Percentiles rank a stretch among this genome's conserved stretches.
Evolutionary conservation across 1,140 invertebrate species (phyloP).

Genomic region (Trichoplusia ni): DNA sequence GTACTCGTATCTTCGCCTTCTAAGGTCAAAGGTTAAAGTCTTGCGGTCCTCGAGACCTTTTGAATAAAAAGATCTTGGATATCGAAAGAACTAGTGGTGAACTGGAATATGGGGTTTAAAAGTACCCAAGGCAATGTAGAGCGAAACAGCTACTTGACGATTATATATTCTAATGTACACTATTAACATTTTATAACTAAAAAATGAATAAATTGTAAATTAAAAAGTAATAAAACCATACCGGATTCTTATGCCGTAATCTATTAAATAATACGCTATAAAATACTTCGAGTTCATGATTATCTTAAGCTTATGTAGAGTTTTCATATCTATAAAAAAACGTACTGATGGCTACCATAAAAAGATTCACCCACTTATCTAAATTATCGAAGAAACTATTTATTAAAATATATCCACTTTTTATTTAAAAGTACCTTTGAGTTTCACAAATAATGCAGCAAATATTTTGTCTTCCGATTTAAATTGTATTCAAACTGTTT

Average conservation of each 20-base stretch:
- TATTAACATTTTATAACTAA: constrained; percentile 11
- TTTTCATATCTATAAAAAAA: too few species aligned
- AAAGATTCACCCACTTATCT: too few species aligned
- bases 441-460: not conserved
- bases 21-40: constrained; percentile 16
- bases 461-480: not conserved
- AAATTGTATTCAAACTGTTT: not conserved
- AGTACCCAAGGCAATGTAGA: not conserved
- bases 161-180: not conserved
- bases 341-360: too few species aligned
- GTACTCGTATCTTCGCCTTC: constrained; percentile 2
- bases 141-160: not conserved
- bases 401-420: not conserved
- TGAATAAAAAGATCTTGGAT: not conserved
- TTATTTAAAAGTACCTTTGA: not conserved
- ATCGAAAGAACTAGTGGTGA: not conserved
- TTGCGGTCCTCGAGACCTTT: not conserved
- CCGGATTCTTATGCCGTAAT: constrained; percentile 7
- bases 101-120: too few species aligned
- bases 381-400: too few species aligned
- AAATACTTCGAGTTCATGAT: not conserved
- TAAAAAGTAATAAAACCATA: constrained; percentile 21
- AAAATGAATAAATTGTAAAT: constrained; percentile 23
- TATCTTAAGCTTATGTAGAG: not conserved
- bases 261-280: constrained; percentile 8